Evolutionary conservation across 2,888 invertebrate genomes (phyloP).

Genomic region (Anticlea derivata): DNA sequence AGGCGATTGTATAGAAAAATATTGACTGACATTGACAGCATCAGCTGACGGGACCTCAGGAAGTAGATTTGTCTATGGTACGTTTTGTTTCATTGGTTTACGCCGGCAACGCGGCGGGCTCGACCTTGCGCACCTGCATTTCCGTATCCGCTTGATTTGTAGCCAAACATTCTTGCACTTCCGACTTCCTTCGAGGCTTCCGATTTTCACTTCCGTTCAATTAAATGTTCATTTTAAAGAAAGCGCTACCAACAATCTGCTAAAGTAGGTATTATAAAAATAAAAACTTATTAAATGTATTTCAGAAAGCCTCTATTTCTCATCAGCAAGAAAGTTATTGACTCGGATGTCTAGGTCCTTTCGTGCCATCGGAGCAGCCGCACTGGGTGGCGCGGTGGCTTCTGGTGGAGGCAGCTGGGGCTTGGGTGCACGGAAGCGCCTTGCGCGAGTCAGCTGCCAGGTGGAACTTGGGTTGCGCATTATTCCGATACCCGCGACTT

Average conservation of each 20-base stretch:
- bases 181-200: too few relatives aligned
- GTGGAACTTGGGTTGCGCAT: constrained; percentile 61
- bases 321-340: constrained; percentile 53
- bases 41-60: constrained; percentile 3
- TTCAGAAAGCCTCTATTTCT: constrained; percentile 31
- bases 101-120: too few relatives aligned
- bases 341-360: constrained; percentile 69
- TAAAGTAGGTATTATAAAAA: too few relatives aligned
- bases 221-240: too few relatives aligned
- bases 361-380: constrained; percentile 60
- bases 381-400: constrained; percentile 58
- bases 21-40: constrained; percentile 5
- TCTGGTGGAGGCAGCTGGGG: constrained; percentile 58
- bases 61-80: too few relatives aligned
- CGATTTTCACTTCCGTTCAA: too few relatives aligned
- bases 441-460: constrained; percentile 73
- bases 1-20: neutral
- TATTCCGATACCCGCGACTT: constrained; percentile 49
- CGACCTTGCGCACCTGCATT: too few relatives aligned
- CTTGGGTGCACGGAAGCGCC: constrained; percentile 65
- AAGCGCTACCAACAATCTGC: too few relatives aligned
- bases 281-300: too few relatives aligned
- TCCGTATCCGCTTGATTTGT: too few relatives aligned
- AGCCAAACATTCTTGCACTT: too few relatives aligned
- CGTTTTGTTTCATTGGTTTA: too few relatives aligned